Evolutionary conservation across 2,113 vertebrate species (phyloP), one percentile per base, ranked within the genome.

Genomic region (Ailuropoda melanoleuca): DNA sequence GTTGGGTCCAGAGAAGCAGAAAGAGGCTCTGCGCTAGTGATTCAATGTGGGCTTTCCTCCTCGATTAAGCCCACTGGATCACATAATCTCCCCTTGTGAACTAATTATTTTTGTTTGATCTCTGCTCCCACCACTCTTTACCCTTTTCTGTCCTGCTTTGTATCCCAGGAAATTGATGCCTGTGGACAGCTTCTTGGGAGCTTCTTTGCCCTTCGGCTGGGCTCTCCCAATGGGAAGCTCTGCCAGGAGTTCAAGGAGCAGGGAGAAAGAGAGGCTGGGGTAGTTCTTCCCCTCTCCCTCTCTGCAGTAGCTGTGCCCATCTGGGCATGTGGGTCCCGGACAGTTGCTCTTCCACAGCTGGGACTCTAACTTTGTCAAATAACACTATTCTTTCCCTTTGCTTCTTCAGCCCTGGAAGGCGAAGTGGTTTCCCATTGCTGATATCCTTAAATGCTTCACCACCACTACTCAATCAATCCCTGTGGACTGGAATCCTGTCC

Each of bases 31-130:
- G 43, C 83, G 88, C 50, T 11, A 77, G 60, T 24, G 53, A 19
- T 1, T 4, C 77, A 46, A 0, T 10, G 78, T 81, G 77, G 64
- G 94, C 85, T 95, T 92, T 80, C 78, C 55, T 31, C 97, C 77
- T 92, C 72, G 84, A 39, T 64, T 89, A 88, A 83, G 92, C 84
- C 92, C 46, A 24, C 48, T 37, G 64, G 96, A 97, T 97, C 97
- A 86, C 96, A 97, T 74, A 58, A 68, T 96, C 93, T 97, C 75
- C 93, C 93, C 10, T 23, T 3, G 8, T 2, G 26, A 93, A 48
- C 4, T 74, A 26, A 4, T 34, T n/a, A 3, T 74, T 43, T 48
- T 53, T 82, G 13, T 11, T 58, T 14, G 53, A 15, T 9, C 34
- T 17, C 39, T 62, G 43, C 11, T 46, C 4, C 15, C 3, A 17